A percentile compares a stretch with the other conserved stretches of the same genome.
Evolutionary conservation across 2,888 invertebrate species (phyloP).

Genomic region (Macrosiphum euphorbiae): DNA sequence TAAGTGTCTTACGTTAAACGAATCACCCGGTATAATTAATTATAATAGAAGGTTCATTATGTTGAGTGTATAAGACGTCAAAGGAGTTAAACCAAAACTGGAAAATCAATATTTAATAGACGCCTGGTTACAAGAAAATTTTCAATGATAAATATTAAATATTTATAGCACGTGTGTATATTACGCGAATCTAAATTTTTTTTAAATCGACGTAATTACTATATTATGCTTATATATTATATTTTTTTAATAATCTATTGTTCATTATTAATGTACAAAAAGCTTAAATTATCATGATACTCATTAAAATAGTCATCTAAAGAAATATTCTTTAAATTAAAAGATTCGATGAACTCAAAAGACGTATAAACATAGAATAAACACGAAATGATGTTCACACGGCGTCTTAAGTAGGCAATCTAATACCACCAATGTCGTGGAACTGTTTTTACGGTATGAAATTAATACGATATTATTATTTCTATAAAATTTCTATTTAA

Average conservation of each 20-base stretch:
- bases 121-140: background rate
- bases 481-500: background rate
- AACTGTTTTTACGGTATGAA: background rate
- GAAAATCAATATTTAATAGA: background rate
- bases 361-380: background rate
- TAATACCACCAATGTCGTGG: background rate
- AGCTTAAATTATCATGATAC: background rate
- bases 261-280: background rate
- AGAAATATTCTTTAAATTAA: background rate
- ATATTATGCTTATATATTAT: background rate
- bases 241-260: background rate
- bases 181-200: background rate
- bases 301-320: background rate
- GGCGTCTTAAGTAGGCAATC: background rate
- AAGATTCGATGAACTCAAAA: background rate
- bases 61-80: background rate
- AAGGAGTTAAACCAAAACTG: background rate
- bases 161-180: background rate
- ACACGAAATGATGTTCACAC: background rate
- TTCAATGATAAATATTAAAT: background rate
- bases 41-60: background rate
- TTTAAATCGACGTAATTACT: background rate
- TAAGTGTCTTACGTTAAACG: no score
- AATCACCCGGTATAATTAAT: background rate
- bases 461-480: background rate